phyloP scores from a whole-genome alignment of 2,888 invertebrate genomes.

The Sminthurinus aureus region DNA sequence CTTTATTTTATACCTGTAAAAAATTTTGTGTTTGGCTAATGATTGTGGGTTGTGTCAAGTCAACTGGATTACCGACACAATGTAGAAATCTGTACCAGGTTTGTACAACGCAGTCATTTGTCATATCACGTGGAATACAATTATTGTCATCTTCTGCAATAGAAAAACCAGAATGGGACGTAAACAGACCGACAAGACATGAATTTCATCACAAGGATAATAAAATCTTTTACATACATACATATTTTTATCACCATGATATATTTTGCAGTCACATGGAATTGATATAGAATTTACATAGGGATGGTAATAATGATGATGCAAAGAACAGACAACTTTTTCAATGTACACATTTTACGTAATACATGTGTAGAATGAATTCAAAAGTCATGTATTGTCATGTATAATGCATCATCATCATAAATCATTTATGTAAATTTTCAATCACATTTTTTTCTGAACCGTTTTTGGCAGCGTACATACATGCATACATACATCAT shows the following conservation, averaged over 20 bases:
- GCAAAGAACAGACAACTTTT: background rate
- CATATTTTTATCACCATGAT: too few relatives aligned
- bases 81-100: slow-evolving; percentile 95
- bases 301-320: background rate
- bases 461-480: background rate
- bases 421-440: slow-evolving; percentile 18
- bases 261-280: background rate
- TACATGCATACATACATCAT: background rate
- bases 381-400: background rate
- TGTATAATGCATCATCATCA: slow-evolving; percentile 8
- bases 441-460: background rate
- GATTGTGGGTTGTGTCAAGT: slow-evolving; percentile 84
- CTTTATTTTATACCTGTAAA: slow-evolving; percentile 66
- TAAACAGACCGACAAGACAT: background rate
- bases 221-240: too few relatives aligned
- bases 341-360: background rate
- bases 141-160: slow-evolving; percentile 84
- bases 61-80: slow-evolving; percentile 93
- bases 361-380: background rate
- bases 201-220: background rate
- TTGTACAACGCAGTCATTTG: slow-evolving; percentile 89
- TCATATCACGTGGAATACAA: slow-evolving; percentile 84
- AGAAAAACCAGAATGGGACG: slow-evolving; percentile 63
- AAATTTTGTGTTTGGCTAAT: slow-evolving; percentile 77
- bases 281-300: background rate